Conservation (phyloP, 2,797 vertebrate species). For the Sparidentex hasta region DNA sequence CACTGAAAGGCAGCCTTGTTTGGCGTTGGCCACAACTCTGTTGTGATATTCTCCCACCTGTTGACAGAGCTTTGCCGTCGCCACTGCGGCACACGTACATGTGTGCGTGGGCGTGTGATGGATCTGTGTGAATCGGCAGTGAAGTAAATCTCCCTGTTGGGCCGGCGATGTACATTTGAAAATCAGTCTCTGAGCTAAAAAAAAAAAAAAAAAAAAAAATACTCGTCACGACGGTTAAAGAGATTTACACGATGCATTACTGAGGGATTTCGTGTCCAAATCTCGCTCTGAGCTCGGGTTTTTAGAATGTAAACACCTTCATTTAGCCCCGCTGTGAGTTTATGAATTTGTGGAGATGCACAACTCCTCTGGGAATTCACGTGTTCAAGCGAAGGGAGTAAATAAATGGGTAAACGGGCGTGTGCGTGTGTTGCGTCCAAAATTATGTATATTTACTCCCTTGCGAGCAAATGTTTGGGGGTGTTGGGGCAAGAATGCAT, state of each 20-base stretch:
- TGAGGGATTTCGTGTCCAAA: constrained; percentile 36
- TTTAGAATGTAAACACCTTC: constrained; percentile 20
- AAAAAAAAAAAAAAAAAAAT: constrained; percentile 15
- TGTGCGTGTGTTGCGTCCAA: constrained; percentile 10
- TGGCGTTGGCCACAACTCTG: neutral
- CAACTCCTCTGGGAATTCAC: neutral
- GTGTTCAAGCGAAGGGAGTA: constrained; percentile 7
- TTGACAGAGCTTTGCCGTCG: constrained; percentile 52
- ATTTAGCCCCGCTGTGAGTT: constrained; percentile 26
- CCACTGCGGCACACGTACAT: neutral
- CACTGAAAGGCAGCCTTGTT: constrained; percentile 64
- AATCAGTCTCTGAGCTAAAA: constrained; percentile 32
- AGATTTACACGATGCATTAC: constrained; percentile 44
- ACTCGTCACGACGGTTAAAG: constrained; percentile 19
- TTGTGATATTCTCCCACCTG: constrained; percentile 54
- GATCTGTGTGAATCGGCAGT: constrained; percentile 28
- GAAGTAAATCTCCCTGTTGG: constrained; percentile 1
- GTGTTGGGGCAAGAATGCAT: neutral
- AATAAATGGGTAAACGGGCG: constrained; percentile 1
- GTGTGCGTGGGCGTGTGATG: constrained; percentile 35
- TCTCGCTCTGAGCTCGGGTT: constrained; percentile 45
- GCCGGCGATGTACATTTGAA: constrained; percentile 34
- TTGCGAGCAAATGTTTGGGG: neutral
- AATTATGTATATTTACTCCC: constrained; percentile 24
- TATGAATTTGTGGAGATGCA: constrained; percentile 12